Evolutionary conservation across 2,113 vertebrate genomes (phyloP).

Genomic region (Poeciliopsis retropinna): DNA sequence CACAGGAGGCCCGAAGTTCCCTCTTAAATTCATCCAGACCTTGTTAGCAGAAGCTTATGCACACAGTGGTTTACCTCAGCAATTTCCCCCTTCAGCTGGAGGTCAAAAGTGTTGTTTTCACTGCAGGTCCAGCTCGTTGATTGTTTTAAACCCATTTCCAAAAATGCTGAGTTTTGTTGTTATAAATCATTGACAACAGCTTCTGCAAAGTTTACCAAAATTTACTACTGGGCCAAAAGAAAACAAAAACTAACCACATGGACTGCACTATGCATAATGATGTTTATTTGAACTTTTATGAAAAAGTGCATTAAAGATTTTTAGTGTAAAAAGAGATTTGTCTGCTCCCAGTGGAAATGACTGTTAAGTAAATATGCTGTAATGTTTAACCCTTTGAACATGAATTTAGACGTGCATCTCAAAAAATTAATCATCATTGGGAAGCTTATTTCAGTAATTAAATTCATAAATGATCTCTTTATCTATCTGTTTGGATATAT

Average conservation of each 20-base stretch:
- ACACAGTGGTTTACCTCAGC: constrained; percentile 4
- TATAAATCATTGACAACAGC: neutral
- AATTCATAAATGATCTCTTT: no score
- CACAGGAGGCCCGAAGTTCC: constrained; percentile 7
- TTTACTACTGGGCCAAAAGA: neutral
- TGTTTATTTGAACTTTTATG: no score
- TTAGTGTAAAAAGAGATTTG: no score
- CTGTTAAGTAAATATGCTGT: no score
- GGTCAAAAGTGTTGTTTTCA: constrained; percentile 21
- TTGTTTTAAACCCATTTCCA: constrained; percentile 3
- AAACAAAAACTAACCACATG: neutral
- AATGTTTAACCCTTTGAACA: no score
- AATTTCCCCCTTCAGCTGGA: constrained; percentile 53
- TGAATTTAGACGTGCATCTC: no score
- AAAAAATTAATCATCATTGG: no score
- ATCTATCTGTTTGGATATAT: no score
- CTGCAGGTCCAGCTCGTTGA: constrained; percentile 10
- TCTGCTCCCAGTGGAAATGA: no score
- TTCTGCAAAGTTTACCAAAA: neutral
- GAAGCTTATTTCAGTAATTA: no score
- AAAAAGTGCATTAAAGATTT: no score
- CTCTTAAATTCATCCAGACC: constrained; percentile 15
- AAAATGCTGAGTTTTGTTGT: neutral
- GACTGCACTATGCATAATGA: neutral
- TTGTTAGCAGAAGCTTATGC: constrained; percentile 22